Conservation (phyloP, 2,113 vertebrate species). For the Nyctereutes procyonoides region DNA sequence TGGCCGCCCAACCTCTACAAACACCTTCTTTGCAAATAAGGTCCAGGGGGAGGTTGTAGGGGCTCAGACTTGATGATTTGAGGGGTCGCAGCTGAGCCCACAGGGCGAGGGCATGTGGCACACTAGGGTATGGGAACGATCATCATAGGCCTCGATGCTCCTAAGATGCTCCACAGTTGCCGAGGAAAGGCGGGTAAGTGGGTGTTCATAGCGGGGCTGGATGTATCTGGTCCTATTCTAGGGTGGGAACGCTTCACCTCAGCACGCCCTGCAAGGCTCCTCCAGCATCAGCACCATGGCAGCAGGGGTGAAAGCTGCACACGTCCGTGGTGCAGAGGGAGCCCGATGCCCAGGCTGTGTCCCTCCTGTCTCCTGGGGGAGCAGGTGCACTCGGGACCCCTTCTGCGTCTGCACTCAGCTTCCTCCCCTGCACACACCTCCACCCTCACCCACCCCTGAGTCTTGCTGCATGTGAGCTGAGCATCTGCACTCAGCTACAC, state of each 20-base stretch:
- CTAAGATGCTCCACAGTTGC: background rate
- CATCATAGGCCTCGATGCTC: background rate
- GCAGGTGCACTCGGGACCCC: too few species aligned
- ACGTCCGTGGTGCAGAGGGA: background rate
- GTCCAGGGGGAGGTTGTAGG: background rate
- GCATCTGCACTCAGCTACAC: too few species aligned
- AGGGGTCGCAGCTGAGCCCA: background rate
- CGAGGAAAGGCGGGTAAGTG: background rate
- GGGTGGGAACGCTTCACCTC: accelerated
- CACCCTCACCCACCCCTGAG: too few species aligned
- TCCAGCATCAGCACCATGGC: background rate
- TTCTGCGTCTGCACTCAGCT: too few species aligned
- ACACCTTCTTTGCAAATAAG: background rate
- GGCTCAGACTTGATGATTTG: accelerated
- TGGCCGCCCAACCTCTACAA: background rate
- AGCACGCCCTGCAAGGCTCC: background rate
- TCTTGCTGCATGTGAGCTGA: background rate
- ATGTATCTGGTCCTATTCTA: background rate
- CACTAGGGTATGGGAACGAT: background rate
- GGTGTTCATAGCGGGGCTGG: too few species aligned
- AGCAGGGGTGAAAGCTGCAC: background rate
- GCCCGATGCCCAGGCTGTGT: background rate
- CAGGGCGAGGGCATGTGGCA: background rate
- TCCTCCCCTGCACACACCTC: too few species aligned
- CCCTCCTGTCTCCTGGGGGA: too few species aligned